These are phyloP conservation scores for Drosophila picticornis DNA, from an alignment of 2,888 invertebrate genomes.

Conservation along the genomic window DNA sequence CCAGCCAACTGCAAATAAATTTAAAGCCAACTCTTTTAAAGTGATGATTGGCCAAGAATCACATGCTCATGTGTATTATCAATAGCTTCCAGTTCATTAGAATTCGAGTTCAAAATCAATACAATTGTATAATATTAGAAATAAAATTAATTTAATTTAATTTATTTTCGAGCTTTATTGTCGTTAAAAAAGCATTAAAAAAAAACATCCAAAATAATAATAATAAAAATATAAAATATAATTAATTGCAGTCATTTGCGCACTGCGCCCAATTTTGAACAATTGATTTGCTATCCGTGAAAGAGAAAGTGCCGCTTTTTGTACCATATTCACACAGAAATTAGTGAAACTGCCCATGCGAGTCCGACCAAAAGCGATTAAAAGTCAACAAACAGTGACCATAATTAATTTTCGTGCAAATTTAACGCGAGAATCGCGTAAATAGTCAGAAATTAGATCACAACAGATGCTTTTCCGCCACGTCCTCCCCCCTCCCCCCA, in stretches of 20 bases:
- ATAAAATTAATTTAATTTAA: background rate
- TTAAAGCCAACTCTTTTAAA: constrained; percentile 6
- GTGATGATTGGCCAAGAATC: background rate
- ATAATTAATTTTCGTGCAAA: constrained; percentile 71
- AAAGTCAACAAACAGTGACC: constrained; percentile 56
- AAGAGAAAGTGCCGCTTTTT: background rate
- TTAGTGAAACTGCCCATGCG: constrained; percentile 28
- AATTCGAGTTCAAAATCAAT: background rate
- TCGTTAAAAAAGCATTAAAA: background rate
- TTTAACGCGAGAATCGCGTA: constrained; percentile 69
- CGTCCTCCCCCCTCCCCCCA: background rate
- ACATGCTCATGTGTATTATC: background rate
- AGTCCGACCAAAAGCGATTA: constrained; percentile 28
- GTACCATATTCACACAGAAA: constrained; percentile 7
- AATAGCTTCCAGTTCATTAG: background rate
- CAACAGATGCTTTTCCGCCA: constrained; percentile 40
- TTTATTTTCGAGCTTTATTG: background rate
- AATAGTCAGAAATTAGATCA: constrained; percentile 77
- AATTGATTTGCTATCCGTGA: constrained; percentile 43
- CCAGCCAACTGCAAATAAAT: background rate
- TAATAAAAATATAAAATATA: constrained; percentile 10
- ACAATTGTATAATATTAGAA: background rate
- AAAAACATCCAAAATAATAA: background rate
- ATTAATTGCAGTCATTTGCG: constrained; percentile 36
- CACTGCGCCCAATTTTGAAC: constrained; percentile 26